phyloP scores from a whole-genome alignment of 2,113 vertebrate genomes.

The Gracilinanus agilis region DNA sequence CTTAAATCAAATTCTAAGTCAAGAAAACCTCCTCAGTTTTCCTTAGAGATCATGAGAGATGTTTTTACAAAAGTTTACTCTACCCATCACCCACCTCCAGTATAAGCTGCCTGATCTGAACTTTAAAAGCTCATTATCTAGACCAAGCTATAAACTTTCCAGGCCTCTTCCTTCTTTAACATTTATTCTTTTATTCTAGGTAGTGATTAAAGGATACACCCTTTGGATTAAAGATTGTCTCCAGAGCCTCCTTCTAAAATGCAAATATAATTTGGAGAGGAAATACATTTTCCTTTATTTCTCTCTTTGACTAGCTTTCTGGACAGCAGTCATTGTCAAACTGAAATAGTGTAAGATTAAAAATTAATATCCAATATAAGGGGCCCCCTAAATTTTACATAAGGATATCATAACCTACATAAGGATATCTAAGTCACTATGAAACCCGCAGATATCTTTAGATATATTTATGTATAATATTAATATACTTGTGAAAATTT shows the following conservation, averaged over 20 bases:
- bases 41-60: neutral
- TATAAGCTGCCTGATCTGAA: neutral
- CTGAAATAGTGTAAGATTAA: no score
- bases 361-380: no score
- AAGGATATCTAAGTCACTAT: neutral
- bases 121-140: neutral
- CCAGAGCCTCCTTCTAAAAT: neutral
- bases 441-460: neutral
- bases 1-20: neutral
- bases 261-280: neutral
- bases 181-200: neutral
- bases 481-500: no score
- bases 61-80: neutral
- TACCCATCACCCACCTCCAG: neutral
- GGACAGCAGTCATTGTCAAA: no score
- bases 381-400: no score
- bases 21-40: neutral
- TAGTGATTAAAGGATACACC: neutral
- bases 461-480: no score
- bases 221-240: neutral
- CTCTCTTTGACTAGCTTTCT: no score
- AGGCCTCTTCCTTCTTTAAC: neutral
- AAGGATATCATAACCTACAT: no score
- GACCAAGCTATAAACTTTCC: neutral
- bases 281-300: no score